These are phyloP conservation scores for Conus canariensis DNA, from an alignment of 2,888 invertebrate genomes.

Conservation along the genomic window DNA sequence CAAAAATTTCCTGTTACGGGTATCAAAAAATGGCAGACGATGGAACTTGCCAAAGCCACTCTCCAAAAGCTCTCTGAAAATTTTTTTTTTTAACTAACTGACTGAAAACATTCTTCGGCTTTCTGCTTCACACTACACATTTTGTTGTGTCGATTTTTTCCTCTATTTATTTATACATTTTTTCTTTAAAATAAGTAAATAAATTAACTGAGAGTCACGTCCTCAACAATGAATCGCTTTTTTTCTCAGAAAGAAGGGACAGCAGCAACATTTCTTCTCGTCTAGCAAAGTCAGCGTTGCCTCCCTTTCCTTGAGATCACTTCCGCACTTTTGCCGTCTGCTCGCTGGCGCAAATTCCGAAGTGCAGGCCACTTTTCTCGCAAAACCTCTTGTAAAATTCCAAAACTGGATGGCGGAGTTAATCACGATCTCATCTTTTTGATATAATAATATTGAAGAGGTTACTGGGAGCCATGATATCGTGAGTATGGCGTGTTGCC, in stretches of 20 bases:
- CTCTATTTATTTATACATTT: no score
- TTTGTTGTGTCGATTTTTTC: no score
- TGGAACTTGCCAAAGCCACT: no score
- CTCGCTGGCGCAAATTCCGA: slow-evolving; percentile 28
- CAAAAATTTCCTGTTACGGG: no score
- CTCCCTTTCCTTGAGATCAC: not conserved
- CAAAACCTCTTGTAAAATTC: not conserved
- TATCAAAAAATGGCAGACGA: no score
- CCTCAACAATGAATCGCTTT: no score
- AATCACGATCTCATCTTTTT: not conserved
- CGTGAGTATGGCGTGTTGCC: not conserved
- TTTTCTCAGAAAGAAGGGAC: not conserved
- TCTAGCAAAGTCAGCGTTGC: not conserved
- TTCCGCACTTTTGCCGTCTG: slow-evolving; percentile 16
- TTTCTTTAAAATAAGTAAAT: no score
- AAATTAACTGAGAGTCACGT: no score
- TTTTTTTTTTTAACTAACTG: no score
- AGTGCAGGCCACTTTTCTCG: not conserved
- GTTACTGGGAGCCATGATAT: not conserved
- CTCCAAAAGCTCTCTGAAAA: no score
- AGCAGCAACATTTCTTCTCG: not conserved
- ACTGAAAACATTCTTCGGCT: no score
- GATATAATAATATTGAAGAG: not conserved
- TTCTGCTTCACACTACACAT: no score
- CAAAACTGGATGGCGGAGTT: not conserved